Conservation (phyloP, 2,888 invertebrate genomes). For the Eurytoma adleriae region DNA sequence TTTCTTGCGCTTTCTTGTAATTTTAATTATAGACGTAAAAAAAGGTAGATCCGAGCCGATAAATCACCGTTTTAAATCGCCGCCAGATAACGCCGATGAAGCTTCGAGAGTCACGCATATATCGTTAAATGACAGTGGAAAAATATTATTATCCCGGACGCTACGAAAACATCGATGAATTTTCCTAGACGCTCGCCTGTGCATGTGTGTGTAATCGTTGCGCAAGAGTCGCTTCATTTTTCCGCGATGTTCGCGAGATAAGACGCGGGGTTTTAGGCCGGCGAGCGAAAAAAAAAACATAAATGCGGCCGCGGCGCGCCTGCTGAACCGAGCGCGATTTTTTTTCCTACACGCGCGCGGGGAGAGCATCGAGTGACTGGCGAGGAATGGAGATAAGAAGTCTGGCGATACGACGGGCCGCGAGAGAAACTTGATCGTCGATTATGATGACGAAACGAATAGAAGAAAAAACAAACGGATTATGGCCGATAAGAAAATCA, state of each 20-base stretch:
- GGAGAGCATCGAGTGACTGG: background rate
- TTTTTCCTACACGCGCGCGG: background rate
- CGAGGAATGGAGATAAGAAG: background rate
- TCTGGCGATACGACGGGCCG: background rate
- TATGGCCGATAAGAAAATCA: background rate
- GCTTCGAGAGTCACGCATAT: no score
- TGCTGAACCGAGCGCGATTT: background rate
- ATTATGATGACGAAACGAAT: background rate
- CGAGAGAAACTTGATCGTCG: conserved; percentile 17
- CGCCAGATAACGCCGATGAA: background rate
- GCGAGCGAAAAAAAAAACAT: background rate
- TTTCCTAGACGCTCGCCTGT: no score
- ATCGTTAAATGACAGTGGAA: no score
- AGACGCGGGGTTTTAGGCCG: background rate
- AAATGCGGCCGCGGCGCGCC: no score
- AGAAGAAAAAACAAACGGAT: conserved; percentile 3
- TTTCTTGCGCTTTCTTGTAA: background rate
- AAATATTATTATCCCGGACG: no score
- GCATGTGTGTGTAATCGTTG: background rate
- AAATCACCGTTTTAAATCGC: background rate
- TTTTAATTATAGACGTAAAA: background rate
- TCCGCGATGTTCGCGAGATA: background rate
- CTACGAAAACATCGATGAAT: no score
- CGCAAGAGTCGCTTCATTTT: background rate
- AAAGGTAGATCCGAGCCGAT: background rate